Evolutionary conservation across 2,888 invertebrate species (phyloP), one percentile per base, ranked within the genome.

Genomic region (Eupithecia dodoneata): DNA sequence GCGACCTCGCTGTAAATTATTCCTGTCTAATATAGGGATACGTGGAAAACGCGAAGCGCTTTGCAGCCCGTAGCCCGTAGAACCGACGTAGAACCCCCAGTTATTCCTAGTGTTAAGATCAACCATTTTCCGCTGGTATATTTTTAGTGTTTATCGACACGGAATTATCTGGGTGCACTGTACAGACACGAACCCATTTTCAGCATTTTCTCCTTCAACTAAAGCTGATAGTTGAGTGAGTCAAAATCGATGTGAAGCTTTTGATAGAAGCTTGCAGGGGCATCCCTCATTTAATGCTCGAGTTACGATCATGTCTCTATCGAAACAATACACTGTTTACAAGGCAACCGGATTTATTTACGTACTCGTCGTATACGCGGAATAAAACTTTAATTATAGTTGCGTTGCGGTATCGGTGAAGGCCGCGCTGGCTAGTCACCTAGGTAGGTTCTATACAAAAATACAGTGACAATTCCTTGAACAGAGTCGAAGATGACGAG

Each of bases 401-500:
- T 76, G 55, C 74, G 74, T 76, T 79, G 79, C 76, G 76, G 76
- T 47, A 76, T 74, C 74, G 76, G 55, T 75, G 79, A 82, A 82
- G 80, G 81, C 71, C 81, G 52, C 71, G 76, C 73, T 80, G 79
- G 74, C 79, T 79, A 79, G 75, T 79, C 78, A 78, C 81, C 77
- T 80, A 80, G 63, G 59, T 83, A 81, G 81, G 81, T 87, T 86
- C 84, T 89, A 85, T 87, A 90, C 85, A 87, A 89, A 92, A 92
- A 89, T 91, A 88, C 91, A 91, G 93, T 93, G 93, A 91, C 93
- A 93, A 93, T 94, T 93, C 91, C 93, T 93, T 92, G 89, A 91
- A 90, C 91, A 88, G 90, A 92, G 91, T 89, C 91, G 87, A 94
- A 94, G 93, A 95, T 94, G 94, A 94, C 94, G 94, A 94, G 94